Base-by-base conservation (phyloP, 2,113 vertebrate species). In the Sinocyclocheilus grahami region DNA sequence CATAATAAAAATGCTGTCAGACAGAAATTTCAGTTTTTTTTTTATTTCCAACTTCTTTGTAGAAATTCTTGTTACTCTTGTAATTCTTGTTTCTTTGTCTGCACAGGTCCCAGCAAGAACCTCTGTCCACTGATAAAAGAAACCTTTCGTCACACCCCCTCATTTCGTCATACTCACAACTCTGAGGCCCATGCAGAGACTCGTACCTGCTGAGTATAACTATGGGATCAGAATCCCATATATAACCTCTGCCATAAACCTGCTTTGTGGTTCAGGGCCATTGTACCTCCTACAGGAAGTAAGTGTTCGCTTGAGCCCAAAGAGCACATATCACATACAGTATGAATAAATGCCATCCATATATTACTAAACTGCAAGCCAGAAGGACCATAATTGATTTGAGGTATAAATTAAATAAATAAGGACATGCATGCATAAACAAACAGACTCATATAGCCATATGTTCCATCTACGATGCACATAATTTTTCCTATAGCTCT, bases 391-490 rank as follows among this genome's bases (percentile, higher is more conserved):
- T 82, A 33, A 30, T 71, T 67, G 14, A 48, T 81, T 37, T 81
- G 13, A 48, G 13, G 24, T 46, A 46, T 65, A 42, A n/a, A 62
- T 65, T 48, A 24, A 81, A 80, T 46, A 81, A 65, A 82, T 71
- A 22, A 20, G 18, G 20, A 12, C 24, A 67, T 20, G 27, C n/a
- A 51, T 67, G 39, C 58, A 48, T 67, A 82, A 67, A 30, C 63
- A 82, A 82, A 71, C 62, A 82, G 12, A 33, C 9, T 71, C 24
- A 71, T 82, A 33, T 27, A 69, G 27, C 63, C 60, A 81, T 69
- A 30, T 67, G 42, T 14, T 33, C 53, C 22, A 24, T 63, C 78
- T 62, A 62, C 0, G 2, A 33, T 24, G 60, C 58, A 80, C 24
- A 63, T 30, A 6, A 33, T 20, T 27, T 78, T 79, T 55, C 14